A percentile compares a stretch with the other conserved stretches of the same genome.
phyloP scores from a whole-genome alignment of 2,888 invertebrate genomes.

The Dione juno region DNA sequence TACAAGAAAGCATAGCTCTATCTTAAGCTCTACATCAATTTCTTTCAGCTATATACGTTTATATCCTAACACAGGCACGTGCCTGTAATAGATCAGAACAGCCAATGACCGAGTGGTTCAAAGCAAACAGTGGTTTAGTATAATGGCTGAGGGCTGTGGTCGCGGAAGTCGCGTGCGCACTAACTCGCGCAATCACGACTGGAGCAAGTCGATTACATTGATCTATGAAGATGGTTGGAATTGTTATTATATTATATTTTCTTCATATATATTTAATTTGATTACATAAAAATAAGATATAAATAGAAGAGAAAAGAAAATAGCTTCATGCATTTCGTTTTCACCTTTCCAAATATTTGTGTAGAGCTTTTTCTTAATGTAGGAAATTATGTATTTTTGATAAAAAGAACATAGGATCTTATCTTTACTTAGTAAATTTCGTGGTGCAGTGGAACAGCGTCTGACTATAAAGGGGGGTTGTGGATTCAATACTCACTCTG shows the following conservation, averaged over 20 bases:
- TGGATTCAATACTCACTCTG: no score
- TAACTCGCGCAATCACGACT: constrained; percentile 55
- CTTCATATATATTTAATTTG: neutral
- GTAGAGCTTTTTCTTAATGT: no score
- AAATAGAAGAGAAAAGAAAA: no score
- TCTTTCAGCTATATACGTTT: neutral
- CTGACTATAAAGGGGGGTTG: no score
- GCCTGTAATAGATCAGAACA: constrained; percentile 20
- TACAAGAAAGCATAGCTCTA: neutral
- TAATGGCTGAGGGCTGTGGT: constrained; percentile 50
- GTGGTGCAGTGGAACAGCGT: no score
- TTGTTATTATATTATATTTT: neutral
- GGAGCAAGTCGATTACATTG: constrained; percentile 43
- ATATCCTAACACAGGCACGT: constrained; percentile 10
- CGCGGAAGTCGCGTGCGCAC: constrained; percentile 72
- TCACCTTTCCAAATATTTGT: no score
- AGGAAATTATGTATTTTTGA: no score
- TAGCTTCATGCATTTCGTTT: no score
- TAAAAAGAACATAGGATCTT: no score
- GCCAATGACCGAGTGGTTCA: constrained; percentile 40
- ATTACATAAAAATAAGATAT: no score
- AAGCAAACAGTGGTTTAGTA: constrained; percentile 47
- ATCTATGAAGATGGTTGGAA: constrained; percentile 17
- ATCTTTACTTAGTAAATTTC: no score
- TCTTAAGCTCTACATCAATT: neutral